Conservation (phyloP, 2,888 invertebrate genomes). For the Caenorhabditis drosophilae region DNA sequence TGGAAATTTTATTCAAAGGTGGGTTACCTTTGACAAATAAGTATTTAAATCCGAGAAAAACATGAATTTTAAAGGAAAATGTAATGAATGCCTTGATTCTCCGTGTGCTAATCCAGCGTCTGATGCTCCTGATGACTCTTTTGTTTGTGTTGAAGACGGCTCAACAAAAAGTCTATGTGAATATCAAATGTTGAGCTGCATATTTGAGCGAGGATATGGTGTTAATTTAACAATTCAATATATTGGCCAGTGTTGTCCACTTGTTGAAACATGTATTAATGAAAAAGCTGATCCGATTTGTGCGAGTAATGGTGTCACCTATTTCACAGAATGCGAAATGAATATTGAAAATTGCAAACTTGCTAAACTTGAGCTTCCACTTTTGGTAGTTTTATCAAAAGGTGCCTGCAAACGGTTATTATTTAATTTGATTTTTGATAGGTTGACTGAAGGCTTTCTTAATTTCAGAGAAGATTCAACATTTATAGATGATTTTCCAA, state of each 20-base stretch:
- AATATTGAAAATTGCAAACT: conserved; percentile 42
- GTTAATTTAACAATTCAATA: conserved; percentile 62
- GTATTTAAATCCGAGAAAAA: background rate
- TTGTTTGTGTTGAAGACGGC: conserved; percentile 61
- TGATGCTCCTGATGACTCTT: conserved; percentile 55
- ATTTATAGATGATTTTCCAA: background rate
- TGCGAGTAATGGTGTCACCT: conserved; percentile 54
- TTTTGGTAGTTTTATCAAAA: conserved; percentile 8
- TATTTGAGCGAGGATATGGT: conserved; percentile 59
- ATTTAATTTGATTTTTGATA: too few relatives aligned
- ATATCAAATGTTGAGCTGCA: conserved; percentile 64
- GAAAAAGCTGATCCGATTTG: conserved; percentile 53
- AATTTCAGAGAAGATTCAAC: background rate
- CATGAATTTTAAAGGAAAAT: conserved; percentile 46
- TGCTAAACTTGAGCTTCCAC: conserved; percentile 47
- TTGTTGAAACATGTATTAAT: conserved; percentile 42
- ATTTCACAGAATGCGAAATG: conserved; percentile 48
- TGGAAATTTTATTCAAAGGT: conserved; percentile 59
- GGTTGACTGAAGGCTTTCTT: too few relatives aligned
- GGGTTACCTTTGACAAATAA: too few relatives aligned
- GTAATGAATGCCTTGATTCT: conserved; percentile 52
- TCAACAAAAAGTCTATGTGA: conserved; percentile 60
- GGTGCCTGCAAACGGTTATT: conserved; percentile 35
- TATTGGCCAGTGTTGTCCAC: conserved; percentile 53
- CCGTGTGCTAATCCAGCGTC: conserved; percentile 54